Evolutionary conservation across 64 coral and sea anemone species (phyloP).

Genomic region (Catalaphyllia jardinei): DNA sequence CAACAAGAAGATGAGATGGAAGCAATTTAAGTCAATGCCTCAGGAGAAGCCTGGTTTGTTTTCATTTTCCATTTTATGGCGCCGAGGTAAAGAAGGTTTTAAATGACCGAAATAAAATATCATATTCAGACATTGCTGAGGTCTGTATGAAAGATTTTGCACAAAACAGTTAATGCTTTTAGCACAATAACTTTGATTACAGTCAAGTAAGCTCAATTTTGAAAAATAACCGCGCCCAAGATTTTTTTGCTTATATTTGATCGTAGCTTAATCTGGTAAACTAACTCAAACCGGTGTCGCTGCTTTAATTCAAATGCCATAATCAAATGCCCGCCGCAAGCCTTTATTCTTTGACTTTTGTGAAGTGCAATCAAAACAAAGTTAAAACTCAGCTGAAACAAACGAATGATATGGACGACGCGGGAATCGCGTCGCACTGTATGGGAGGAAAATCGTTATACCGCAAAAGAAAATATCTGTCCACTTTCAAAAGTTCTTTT

Average conservation of each 20-base stretch:
- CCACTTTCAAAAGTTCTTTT: background rate
- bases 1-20: background rate
- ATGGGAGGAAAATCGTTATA: background rate
- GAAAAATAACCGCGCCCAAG: background rate
- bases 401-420: background rate
- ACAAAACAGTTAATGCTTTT: background rate
- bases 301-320: background rate
- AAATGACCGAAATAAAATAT: background rate
- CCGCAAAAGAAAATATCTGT: background rate
- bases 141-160: background rate
- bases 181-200: background rate
- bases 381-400: conserved; percentile 40
- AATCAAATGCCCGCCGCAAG: conserved; percentile 31
- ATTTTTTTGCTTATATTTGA: background rate
- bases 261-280: background rate
- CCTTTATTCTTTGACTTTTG: conserved; percentile 7
- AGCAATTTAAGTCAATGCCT: background rate
- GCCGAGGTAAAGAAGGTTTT: background rate
- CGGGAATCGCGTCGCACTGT: background rate
- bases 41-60: background rate
- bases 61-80: background rate
- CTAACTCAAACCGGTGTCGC: background rate
- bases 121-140: background rate
- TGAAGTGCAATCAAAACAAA: conserved; percentile 32
- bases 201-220: background rate